Percentiles rank a stretch among this genome's conserved stretches.
Evolutionary conservation across 2,888 invertebrate genomes (phyloP).

Genomic region (Sminthurinus aureus): DNA sequence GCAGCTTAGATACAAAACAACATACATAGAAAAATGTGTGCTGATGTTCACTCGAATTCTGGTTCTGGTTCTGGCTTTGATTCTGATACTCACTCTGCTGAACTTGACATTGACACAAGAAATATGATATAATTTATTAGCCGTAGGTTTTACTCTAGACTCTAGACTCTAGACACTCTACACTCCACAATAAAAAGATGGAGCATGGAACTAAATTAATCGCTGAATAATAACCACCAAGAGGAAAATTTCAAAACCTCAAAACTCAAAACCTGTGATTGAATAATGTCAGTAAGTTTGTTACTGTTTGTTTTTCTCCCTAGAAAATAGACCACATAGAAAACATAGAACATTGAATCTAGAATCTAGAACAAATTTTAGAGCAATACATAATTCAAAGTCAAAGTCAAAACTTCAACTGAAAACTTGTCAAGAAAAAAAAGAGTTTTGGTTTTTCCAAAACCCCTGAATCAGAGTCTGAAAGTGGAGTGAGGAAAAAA

Average conservation of each 20-base stretch:
- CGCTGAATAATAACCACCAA: too few relatives aligned
- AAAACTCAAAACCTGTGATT: too few relatives aligned
- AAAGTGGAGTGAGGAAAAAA: background rate
- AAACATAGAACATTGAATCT: background rate
- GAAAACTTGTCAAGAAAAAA: background rate
- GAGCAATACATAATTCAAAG: background rate
- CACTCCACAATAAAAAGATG: too few relatives aligned
- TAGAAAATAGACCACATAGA: too few relatives aligned
- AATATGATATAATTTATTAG: background rate
- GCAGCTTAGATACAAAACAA: background rate
- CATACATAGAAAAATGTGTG: too few relatives aligned
- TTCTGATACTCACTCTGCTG: background rate
- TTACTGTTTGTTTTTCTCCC: too few relatives aligned
- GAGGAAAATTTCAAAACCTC: too few relatives aligned
- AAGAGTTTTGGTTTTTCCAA: background rate
- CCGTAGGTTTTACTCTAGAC: background rate
- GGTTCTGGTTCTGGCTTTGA: too few relatives aligned
- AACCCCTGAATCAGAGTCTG: background rate
- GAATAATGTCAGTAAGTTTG: too few relatives aligned
- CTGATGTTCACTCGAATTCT: too few relatives aligned
- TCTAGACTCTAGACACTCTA: background rate
- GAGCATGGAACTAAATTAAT: too few relatives aligned
- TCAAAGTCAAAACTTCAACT: background rate
- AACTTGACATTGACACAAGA: background rate
- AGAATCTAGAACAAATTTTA: background rate